Evolutionary conservation across 2,113 vertebrate species (phyloP).

Genomic region (Pyrgilauda ruficollis): DNA sequence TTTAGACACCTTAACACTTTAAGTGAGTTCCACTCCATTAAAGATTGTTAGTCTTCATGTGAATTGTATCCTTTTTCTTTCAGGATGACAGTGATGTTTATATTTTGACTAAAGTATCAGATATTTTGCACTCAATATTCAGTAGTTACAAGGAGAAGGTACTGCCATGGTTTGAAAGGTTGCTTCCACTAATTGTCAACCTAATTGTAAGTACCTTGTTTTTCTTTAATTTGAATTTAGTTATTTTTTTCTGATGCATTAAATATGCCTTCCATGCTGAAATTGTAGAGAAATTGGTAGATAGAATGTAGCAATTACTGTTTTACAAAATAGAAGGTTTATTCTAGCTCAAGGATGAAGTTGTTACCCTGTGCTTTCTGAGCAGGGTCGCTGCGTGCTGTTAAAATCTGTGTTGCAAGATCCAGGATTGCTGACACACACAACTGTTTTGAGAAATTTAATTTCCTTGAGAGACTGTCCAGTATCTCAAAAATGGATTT

Average conservation of each 20-base stretch:
- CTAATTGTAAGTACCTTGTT: constrained; percentile 86
- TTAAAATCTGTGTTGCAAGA: neutral
- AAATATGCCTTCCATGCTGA: neutral
- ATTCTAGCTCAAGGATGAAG: neutral
- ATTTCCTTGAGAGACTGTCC: neutral
- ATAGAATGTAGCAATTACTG: neutral
- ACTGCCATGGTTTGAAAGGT: constrained; percentile 95
- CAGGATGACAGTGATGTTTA: constrained; percentile 98
- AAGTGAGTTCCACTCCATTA: neutral
- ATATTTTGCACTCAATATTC: constrained; percentile 97
- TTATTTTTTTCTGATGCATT: neutral
- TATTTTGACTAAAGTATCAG: constrained; percentile 98
- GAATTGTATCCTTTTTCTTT: constrained; percentile 6
- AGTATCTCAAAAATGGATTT: neutral
- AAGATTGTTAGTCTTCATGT: neutral
- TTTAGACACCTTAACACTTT: neutral
- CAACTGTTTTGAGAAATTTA: neutral
- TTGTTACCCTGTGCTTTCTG: neutral
- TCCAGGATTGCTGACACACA: neutral
- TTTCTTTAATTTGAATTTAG: neutral
- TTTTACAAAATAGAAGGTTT: neutral
- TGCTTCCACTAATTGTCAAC: constrained; percentile 94
- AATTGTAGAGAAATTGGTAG: neutral
- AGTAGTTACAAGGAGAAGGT: constrained; percentile 96
- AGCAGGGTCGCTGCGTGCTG: neutral